Conservation (phyloP, 1,140 invertebrate genomes). For the Conus betulinus region DNA sequence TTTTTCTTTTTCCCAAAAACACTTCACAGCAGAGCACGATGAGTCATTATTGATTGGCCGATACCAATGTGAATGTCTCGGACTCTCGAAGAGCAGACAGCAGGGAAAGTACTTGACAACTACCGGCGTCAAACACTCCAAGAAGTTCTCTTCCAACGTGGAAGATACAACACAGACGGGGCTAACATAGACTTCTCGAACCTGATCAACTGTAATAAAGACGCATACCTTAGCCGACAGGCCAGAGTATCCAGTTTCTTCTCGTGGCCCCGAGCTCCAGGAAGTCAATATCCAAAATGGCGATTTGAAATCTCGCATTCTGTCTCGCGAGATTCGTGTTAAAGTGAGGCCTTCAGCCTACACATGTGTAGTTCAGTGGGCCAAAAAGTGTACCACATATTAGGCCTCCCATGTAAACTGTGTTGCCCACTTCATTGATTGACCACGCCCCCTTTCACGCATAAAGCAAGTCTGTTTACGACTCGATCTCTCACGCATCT, state of each 20-base stretch:
- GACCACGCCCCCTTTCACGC: slow-evolving; percentile 7
- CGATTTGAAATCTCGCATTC: slow-evolving; percentile 5
- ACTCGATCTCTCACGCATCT: no score
- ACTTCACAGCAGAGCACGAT: slow-evolving; percentile 17
- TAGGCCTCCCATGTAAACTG: slow-evolving; percentile 69
- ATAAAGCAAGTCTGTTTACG: no score
- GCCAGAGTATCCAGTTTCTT: slow-evolving; percentile 15
- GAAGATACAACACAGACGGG: neutral
- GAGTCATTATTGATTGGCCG: slow-evolving; percentile 40
- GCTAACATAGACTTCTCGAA: neutral
- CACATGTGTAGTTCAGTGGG: no score
- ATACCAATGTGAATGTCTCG: slow-evolving; percentile 27
- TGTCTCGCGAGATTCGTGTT: slow-evolving; percentile 24
- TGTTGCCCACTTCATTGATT: neutral
- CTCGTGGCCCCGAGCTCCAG: slow-evolving; percentile 16
- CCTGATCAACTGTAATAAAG: neutral
- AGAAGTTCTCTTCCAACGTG: slow-evolving; percentile 8
- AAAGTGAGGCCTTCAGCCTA: neutral
- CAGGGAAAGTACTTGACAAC: neutral
- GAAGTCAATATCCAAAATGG: slow-evolving; percentile 41
- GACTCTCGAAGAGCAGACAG: slow-evolving; percentile 17
- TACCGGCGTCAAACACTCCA: slow-evolving; percentile 27
- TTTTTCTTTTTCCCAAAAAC: no score
- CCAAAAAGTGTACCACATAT: no score
- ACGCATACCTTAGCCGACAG: slow-evolving; percentile 21